Evolutionary conservation across 2,888 invertebrate species (phyloP).

Genomic region (Coenonympha arcania): DNA sequence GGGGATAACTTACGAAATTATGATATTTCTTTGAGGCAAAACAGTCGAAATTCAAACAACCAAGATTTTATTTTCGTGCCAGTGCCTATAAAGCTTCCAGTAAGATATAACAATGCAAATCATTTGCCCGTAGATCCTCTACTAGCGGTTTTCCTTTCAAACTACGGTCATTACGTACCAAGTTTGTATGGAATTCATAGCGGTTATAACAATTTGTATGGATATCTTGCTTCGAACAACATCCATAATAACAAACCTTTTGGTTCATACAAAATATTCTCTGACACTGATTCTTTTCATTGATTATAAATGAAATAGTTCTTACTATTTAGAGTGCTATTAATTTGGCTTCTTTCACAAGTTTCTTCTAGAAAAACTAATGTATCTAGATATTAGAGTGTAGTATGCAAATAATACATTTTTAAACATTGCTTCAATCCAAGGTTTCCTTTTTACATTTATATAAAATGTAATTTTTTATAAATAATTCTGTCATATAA

Average conservation of each 20-base stretch:
- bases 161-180: constrained; percentile 76
- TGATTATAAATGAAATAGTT: constrained; percentile 13
- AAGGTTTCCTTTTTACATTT: too few relatives aligned
- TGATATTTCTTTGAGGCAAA: constrained; percentile 39
- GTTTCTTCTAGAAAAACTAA: too few relatives aligned
- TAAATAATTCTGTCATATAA: too few relatives aligned
- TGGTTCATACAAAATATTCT: constrained; percentile 74
- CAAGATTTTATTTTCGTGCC: constrained; percentile 27
- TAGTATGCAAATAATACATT: too few relatives aligned
- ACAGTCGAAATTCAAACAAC: constrained; percentile 28
- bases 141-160: constrained; percentile 75
- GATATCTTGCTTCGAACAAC: constrained; percentile 77
- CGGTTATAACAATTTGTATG: constrained; percentile 71
- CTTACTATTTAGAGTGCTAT: too few relatives aligned
- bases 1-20: constrained; percentile 51
- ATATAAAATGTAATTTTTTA: too few relatives aligned
- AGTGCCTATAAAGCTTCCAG: constrained; percentile 31
- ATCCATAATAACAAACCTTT: constrained; percentile 79
- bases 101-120: constrained; percentile 69
- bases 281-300: constrained; percentile 54
- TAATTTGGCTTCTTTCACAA: too few relatives aligned
- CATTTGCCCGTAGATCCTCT: constrained; percentile 75
- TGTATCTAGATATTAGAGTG: too few relatives aligned
- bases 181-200: constrained; percentile 47
- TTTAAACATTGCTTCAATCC: too few relatives aligned